Base-by-base conservation (phyloP, 1,140 invertebrate genomes). In the Cyclargus thomasi region DNA sequence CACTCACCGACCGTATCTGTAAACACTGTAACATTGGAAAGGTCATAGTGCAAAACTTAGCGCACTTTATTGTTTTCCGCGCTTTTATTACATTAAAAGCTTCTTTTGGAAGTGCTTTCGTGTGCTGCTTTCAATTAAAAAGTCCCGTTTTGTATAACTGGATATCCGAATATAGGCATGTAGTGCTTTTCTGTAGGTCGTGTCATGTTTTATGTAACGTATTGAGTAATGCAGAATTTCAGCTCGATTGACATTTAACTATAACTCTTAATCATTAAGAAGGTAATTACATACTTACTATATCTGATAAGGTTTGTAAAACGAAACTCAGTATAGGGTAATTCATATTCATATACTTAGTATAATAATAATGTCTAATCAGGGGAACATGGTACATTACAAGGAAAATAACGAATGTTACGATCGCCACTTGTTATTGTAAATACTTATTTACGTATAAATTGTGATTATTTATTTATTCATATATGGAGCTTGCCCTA, bases 21-120 rank as follows among this genome's bases (percentile, higher is more conserved):
- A 66, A 66, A 66, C 64, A 66, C 53, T 36, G 47, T 57, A 66
- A 66, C 64, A 55, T 35, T 66, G 64, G 16, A 66, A 66, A 66
- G 64, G 64, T 66, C 64, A 66, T 53, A 29, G 53, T 57, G 64
- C 23, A 29, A 20, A 59, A 6, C 21, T 59, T 59, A 10, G 55
- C 20, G 55, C 55, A 59, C 18, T 59, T 21, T 20, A 59, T 8
- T 59, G 55, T 11, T 59, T 59, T 59, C 18, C 55, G 14, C 11
- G 14, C 0, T 47, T 47, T 47, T 16, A 47, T 47, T 47, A 7
- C 14, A 47, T 59, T 21, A 21, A 11, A 11, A 21, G 10, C 17
- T 21, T 2, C 18, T 11, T 59, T 59, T 11, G 55, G 11, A 59
- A 59, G 18, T 21, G 20, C 21, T 18, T 8, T 18, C 18, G 18